phyloP scores from a whole-genome alignment of 2,113 vertebrate species.

The Triplophysa tibetana region DNA sequence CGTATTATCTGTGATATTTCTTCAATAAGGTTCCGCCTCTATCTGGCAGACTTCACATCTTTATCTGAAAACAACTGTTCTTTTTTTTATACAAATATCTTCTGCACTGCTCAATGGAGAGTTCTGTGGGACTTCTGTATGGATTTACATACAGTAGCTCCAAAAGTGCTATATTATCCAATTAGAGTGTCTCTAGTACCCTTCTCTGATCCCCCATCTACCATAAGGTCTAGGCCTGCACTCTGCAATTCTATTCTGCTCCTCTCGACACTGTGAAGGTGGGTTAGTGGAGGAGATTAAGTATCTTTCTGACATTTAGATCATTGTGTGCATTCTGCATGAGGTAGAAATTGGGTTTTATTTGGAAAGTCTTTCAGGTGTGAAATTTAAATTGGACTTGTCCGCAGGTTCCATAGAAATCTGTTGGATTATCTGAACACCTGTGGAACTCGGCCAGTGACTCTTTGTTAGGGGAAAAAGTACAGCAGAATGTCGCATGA shows the following conservation, averaged over 20 bases:
- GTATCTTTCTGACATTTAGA: slow-evolving; percentile 46
- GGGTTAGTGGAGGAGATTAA: slow-evolving; percentile 37
- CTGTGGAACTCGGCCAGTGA: background rate
- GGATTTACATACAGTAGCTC: background rate
- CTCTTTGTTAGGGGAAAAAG: background rate
- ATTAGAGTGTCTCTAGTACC: slow-evolving; percentile 33
- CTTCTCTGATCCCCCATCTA: slow-evolving; percentile 11
- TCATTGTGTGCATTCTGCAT: slow-evolving; percentile 31
- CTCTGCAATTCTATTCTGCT: slow-evolving; percentile 1
- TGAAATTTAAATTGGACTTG: slow-evolving; percentile 37
- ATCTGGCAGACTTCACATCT: background rate
- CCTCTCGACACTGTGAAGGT: slow-evolving; percentile 18
- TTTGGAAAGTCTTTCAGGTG: slow-evolving; percentile 9
- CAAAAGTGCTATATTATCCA: slow-evolving; percentile 29
- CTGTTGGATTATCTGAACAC: slow-evolving; percentile 36
- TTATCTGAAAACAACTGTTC: background rate
- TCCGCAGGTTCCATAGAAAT: slow-evolving; percentile 7
- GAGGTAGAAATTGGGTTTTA: slow-evolving; percentile 27
- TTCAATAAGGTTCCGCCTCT: background rate
- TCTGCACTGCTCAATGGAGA: background rate
- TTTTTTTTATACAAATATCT: background rate
- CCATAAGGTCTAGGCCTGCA: background rate
- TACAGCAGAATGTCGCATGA: background rate
- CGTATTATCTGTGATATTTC: slow-evolving; percentile 4
- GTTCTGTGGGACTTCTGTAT: slow-evolving; percentile 1